Evolutionary conservation across 2,888 invertebrate species (phyloP).

Genomic region (Fragum whitleyi): DNA sequence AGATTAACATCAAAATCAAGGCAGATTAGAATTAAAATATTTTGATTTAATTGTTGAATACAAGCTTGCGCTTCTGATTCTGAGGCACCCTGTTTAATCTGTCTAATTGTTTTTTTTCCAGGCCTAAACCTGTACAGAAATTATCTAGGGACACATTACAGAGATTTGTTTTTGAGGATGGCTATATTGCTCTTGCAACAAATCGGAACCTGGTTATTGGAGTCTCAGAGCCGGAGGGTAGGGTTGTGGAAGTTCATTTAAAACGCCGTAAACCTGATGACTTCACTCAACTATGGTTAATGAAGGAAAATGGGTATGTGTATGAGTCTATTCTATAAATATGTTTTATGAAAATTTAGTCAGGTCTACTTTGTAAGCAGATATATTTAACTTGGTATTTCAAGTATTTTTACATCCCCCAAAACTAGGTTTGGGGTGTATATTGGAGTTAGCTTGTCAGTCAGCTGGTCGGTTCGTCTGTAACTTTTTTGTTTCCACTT

Average conservation of each 20-base stretch:
- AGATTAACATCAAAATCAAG: no score
- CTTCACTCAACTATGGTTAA: constrained; percentile 82
- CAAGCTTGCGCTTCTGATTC: no score
- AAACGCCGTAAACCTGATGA: constrained; percentile 81
- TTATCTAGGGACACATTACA: constrained; percentile 74
- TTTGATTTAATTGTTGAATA: no score
- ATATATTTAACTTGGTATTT: no score
- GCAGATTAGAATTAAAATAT: no score
- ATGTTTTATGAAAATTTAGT: background rate
- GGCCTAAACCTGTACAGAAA: constrained; percentile 68
- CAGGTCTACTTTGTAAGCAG: background rate
- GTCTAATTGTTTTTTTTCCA: constrained; percentile 63
- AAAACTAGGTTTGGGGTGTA: no score
- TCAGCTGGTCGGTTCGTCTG: no score
- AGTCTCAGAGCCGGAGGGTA: constrained; percentile 78
- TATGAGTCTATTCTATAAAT: background rate
- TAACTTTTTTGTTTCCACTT: no score
- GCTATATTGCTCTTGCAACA: constrained; percentile 77
- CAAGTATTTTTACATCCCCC: no score
- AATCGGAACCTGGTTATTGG: constrained; percentile 82
- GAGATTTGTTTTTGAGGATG: constrained; percentile 82
- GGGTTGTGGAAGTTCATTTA: constrained; percentile 80
- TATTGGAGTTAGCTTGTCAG: no score
- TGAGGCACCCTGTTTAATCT: no score
- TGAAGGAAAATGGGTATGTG: constrained; percentile 82